phyloP scores from a whole-genome alignment of 1,140 invertebrate species.

The Cyrtorhinus lividipennis region DNA sequence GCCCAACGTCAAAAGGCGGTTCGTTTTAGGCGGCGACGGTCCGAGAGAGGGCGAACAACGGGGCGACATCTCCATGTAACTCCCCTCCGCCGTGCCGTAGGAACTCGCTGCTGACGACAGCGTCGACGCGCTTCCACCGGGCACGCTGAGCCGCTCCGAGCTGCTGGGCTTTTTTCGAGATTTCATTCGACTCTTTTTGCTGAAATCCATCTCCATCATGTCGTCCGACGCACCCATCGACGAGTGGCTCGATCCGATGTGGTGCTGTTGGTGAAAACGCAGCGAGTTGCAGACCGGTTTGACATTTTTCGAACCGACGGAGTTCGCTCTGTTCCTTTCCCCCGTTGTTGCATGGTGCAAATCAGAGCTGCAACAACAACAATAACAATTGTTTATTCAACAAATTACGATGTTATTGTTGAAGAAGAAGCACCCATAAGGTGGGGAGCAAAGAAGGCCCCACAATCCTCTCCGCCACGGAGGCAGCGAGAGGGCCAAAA shows the following conservation, averaged over 20 bases:
- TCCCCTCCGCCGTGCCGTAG: constrained; percentile 24
- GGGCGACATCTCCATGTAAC: constrained; percentile 25
- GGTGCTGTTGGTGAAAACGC: constrained; percentile 22
- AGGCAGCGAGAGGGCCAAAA: no score
- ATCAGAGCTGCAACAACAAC: constrained; percentile 30
- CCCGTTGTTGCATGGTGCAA: constrained; percentile 28
- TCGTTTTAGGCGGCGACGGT: constrained; percentile 19
- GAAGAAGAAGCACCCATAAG: no score
- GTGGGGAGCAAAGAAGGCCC: no score
- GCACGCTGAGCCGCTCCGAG: constrained; percentile 22
- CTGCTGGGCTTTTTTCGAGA: constrained; percentile 21
- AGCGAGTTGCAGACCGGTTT: constrained; percentile 13
- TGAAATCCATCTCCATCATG: constrained; percentile 68
- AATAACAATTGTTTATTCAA: no score
- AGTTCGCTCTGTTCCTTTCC: constrained; percentile 46
- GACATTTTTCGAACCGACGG: constrained; percentile 43
- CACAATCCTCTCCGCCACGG: no score
- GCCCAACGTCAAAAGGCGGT: constrained; percentile 2
- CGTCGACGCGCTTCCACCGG: constrained; percentile 15
- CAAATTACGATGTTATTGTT: no score
- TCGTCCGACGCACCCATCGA: constrained; percentile 55
- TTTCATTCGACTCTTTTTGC: constrained; percentile 23
- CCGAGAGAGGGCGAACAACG: constrained; percentile 14
- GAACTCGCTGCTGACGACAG: constrained; percentile 22
- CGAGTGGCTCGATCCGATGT: constrained; percentile 42